Base-by-base conservation (phyloP, 2,797 vertebrate genomes). In the Silurus lanzhouensis region DNA sequence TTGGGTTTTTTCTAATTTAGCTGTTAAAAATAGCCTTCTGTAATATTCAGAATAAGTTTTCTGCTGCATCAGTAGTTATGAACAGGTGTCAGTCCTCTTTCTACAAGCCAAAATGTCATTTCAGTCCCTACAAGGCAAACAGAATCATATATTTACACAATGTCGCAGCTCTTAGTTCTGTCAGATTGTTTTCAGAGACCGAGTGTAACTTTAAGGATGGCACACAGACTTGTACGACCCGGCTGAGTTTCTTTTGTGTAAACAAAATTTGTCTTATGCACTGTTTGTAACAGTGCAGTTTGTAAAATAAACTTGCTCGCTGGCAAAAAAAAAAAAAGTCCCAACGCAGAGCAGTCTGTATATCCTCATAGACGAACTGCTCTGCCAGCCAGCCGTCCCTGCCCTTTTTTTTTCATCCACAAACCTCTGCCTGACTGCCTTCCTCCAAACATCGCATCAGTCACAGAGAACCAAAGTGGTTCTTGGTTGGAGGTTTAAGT, bases 401-500 rank as follows among this genome's bases (percentile, higher is more conserved):
- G 14, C 72, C 66, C 38, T 27, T 19, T 19, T 61, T 63, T 52
- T 52, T 52, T 44, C 25, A 61, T 71, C 48, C 58, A 85, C 61
- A 78, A n/a, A 48, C 52, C 25, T 58, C 58, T 83, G 80, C 60
- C 82, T 60, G 64, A 81, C 82, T 61, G 83, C 80, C 63, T 84
- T 64, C 6, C 66, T 91, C 89, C 93, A 92, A 94, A 92, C 92
- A 93, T 92, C 89, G 89, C 93, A 91, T 90, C 88, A 92, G 86
- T 91, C 92, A 90, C 91, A 93, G 89, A 90, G 92, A 92, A 89
- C 91, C 90, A 90, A 90, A 90, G 86, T 88, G 57, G 88, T 92
- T 92, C 91, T 94, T 71, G 93, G 90, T 92, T 88, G 92, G 92
- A 93, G 90, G 93, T 94, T 94, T 93, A 93, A 91, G 87, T 93